Base-by-base conservation (phyloP, 1,140 invertebrate genomes). In the Vanessa atalanta region DNA sequence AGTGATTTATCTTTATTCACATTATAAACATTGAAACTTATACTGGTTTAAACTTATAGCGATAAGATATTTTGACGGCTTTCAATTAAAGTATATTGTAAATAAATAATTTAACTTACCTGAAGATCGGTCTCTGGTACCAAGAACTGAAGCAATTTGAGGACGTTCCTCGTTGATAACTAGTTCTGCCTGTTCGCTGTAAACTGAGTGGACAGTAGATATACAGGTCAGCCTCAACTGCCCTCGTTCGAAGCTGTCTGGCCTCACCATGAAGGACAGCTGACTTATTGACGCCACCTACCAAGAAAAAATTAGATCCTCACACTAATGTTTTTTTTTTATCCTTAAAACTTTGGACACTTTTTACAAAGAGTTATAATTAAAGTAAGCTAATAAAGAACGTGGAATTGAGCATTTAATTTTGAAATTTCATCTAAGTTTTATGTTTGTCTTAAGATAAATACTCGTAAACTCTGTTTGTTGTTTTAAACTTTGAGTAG, bases 81-180 rank as follows among this genome's bases (percentile, higher is more conserved):
- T 11, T 43, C 9, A 43, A 43, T 43, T 3, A 43, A 43, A 43
- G 6, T 43, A 43, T 43, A 11, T 43, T 43, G 7, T 43, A 11
- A 43, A 0, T 3, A 43, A 43, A 43, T 37, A 55, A 16, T 11
- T 23, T 55, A 20, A 75, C 83, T 72, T 79, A 89, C 92, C 86
- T 81, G 82, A 83, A 37, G 91, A 88, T 14, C 72, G 77, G 60
- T 95, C 95, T 69, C 95, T 94, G 4, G 95, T 95, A 65, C 95
- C 95, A 53, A 95, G 89, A 43, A 96, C 95, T 2, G 95, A 95
- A 43, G 95, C 95, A 50, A 95, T 93, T 81, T 95, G 93, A 43
- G 95, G 95, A 72, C 94, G 93, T 86, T 96, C 95, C 83, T 95
- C 95, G 68, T 95, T 95, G 70, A 96, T 91, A 57, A 94, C 85